Conservation (phyloP, 2,797 vertebrate genomes). For the Cheirogaleus major region DNA sequence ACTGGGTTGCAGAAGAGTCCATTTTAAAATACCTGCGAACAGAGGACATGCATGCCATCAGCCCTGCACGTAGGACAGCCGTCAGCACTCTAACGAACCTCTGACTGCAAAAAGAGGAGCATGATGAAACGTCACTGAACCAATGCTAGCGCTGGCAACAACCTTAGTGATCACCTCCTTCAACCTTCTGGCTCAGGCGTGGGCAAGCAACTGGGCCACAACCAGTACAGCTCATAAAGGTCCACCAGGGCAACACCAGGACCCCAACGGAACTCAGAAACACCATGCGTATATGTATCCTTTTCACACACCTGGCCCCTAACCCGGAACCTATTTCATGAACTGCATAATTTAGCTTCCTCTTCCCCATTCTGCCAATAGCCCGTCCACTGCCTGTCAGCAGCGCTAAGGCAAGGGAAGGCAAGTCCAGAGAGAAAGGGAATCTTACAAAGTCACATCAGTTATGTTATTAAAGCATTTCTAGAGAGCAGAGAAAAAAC, state of each 20-base stretch:
- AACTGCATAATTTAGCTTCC: not conserved
- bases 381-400: not conserved
- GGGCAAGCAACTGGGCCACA: not conserved
- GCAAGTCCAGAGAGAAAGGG: not conserved
- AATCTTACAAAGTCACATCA: accelerated
- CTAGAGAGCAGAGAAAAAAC: not conserved
- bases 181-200: accelerated
- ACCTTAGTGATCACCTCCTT: not conserved
- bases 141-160: accelerated
- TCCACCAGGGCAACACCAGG: not conserved
- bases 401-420: accelerated
- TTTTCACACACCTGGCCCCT: too few species aligned
- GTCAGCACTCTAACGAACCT: accelerated
- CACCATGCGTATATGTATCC: accelerated
- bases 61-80: accelerated
- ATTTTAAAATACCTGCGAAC: conserved; percentile 83
- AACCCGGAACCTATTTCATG: accelerated
- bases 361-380: not conserved
- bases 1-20: conserved; percentile 87
- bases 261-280: not conserved
- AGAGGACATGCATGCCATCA: not conserved
- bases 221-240: not conserved
- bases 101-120: not conserved
- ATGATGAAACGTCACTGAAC: accelerated
- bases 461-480: not conserved